Evolutionary conservation across 1,140 invertebrate species (phyloP).

Genomic region (Heliconius eleuchia): DNA sequence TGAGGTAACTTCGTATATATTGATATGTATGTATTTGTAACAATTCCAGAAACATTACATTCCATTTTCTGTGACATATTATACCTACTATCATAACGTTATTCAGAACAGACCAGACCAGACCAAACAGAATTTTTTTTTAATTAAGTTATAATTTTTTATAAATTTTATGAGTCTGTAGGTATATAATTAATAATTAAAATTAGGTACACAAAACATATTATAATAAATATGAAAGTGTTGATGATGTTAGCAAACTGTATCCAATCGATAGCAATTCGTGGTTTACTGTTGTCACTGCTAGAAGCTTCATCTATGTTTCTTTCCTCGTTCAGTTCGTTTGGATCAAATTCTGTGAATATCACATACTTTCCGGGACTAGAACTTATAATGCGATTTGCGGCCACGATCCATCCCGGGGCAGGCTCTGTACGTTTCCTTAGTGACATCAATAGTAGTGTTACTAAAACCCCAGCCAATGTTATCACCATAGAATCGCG

Average conservation of each 20-base stretch:
- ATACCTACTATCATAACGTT: not conserved
- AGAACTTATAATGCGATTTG: conserved; percentile 53
- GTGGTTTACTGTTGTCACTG: conserved; percentile 36
- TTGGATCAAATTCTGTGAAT: conserved; percentile 71
- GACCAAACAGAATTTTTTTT: too few species aligned
- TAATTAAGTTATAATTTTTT: not conserved
- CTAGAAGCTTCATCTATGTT: conserved; percentile 48
- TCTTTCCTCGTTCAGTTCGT: conserved; percentile 51
- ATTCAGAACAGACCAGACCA: too few species aligned
- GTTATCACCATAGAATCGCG: conserved; percentile 71
- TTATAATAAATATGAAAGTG: conserved; percentile 56
- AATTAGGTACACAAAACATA: conserved; percentile 57
- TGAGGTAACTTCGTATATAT: conserved; percentile 48
- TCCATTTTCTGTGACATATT: not conserved
- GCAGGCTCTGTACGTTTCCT: conserved; percentile 48
- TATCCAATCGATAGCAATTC: conserved; percentile 56
- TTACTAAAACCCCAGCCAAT: conserved; percentile 57
- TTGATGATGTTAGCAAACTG: conserved; percentile 66
- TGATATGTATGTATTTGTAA: not conserved
- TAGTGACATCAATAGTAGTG: conserved; percentile 62
- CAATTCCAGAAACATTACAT: not conserved
- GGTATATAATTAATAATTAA: conserved; percentile 64
- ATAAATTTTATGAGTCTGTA: conserved; percentile 34
- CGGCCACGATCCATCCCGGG: conserved; percentile 53
- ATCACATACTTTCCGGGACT: conserved; percentile 70